phyloP scores from a whole-genome alignment of 2,888 invertebrate species.

The Troides aeacus region DNA sequence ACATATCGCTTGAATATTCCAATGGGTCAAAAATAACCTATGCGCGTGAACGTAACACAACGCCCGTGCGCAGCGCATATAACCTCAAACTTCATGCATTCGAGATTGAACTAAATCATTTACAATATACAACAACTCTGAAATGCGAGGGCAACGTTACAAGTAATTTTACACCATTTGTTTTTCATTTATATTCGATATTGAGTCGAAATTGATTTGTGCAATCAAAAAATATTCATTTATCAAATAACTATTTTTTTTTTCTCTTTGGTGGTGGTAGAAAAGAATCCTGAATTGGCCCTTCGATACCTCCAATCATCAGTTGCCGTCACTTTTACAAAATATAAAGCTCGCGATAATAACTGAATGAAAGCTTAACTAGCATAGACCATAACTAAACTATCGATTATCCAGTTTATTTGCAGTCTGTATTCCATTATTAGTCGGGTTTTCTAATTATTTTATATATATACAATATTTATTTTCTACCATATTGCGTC shows the following conservation, averaged over 20 bases:
- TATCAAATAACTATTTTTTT: conserved; percentile 45
- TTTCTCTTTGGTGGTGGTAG: conserved; percentile 45
- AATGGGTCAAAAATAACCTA: conserved; percentile 68
- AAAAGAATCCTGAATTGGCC: conserved; percentile 70
- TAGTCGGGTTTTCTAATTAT: conserved; percentile 66
- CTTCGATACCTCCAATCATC: conserved; percentile 70
- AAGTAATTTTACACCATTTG: conserved; percentile 43
- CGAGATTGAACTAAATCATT: conserved; percentile 51
- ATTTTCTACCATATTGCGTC: conserved; percentile 80
- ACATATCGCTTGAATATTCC: conserved; percentile 71
- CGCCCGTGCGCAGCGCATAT: conserved; percentile 39
- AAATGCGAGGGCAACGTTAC: conserved; percentile 71
- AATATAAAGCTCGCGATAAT: conserved; percentile 73
- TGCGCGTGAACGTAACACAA: conserved; percentile 50
- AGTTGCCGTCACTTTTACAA: conserved; percentile 57
- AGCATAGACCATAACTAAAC: conserved; percentile 76
- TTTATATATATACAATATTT: conserved; percentile 79
- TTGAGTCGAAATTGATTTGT: conserved; percentile 52
- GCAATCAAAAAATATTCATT: conserved; percentile 63
- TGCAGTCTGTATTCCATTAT: conserved; percentile 75
- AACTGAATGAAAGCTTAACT: conserved; percentile 75
- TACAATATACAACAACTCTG: conserved; percentile 64
- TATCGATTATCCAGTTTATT: conserved; percentile 71
- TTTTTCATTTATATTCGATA: conserved; percentile 43
- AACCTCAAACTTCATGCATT: conserved; percentile 50